Conservation (phyloP, 1,140 invertebrate genomes). For the Drosophila kurseongensis region DNA sequence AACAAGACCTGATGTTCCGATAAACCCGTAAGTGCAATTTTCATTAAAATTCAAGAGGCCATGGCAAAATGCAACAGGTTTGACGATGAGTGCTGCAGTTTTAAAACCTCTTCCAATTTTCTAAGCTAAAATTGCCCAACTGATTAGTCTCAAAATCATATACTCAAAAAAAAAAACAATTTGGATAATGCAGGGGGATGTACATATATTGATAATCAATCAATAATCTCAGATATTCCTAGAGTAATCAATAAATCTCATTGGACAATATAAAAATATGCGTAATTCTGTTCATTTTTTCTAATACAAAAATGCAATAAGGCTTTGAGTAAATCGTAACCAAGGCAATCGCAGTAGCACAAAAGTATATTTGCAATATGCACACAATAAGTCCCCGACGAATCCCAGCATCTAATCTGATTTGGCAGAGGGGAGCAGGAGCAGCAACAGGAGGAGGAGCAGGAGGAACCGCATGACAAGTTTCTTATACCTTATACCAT, state of each 20-base stretch:
- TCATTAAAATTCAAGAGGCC: not conserved
- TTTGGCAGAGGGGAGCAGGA: conserved; percentile 4
- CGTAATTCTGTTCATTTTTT: conserved; percentile 13
- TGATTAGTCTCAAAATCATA: too few species aligned
- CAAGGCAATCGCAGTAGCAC: conserved; percentile 22
- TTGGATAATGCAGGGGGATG: too few species aligned
- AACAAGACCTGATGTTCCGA: not conserved
- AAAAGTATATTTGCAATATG: conserved; percentile 24
- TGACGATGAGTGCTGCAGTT: too few species aligned
- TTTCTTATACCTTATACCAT: too few species aligned
- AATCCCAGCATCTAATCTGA: conserved; percentile 32
- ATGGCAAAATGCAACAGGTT: too few species aligned
- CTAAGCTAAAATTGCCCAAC: too few species aligned
- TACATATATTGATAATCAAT: too few species aligned
- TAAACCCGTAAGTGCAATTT: not conserved
- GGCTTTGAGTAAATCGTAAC: conserved; percentile 3
- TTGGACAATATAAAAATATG: not conserved
- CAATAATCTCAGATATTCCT: not conserved
- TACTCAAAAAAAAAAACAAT: too few species aligned
- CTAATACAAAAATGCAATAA: not conserved
- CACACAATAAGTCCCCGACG: conserved; percentile 34
- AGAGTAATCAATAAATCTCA: not conserved
- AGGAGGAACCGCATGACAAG: not conserved
- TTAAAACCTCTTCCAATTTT: too few species aligned
- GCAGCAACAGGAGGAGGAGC: too few species aligned